phyloP scores from a whole-genome alignment of 1,140 invertebrate genomes.

The Myzus persicae region DNA sequence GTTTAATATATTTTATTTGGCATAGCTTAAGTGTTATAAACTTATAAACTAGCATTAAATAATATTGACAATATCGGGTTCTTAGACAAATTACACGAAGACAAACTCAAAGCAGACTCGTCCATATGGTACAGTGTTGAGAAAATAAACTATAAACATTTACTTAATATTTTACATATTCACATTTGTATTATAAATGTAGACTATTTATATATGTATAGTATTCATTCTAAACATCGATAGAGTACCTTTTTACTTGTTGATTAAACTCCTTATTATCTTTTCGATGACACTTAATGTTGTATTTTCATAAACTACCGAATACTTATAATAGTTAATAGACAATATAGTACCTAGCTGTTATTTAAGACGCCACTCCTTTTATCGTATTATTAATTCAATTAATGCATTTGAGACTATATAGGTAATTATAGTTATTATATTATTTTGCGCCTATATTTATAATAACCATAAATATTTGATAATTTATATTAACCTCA shows the following conservation, averaged over 20 bases:
- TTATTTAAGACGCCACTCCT: neutral
- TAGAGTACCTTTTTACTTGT: neutral
- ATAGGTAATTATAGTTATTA: neutral
- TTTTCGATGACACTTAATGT: neutral
- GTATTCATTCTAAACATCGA: neutral
- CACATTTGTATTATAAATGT: neutral
- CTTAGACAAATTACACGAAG: neutral
- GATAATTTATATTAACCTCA: neutral
- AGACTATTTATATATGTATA: neutral
- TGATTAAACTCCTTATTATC: neutral
- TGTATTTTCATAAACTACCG: neutral
- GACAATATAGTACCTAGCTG: neutral
- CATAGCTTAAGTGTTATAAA: neutral
- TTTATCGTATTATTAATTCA: neutral
- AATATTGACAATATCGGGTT: neutral
- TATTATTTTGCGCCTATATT: neutral
- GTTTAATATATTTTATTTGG: neutral
- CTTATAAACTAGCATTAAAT: neutral
- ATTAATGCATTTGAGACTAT: neutral
- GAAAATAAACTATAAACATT: conserved; percentile 26
- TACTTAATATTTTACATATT: conserved; percentile 11
- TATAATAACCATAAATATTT: neutral
- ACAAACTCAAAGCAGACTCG: neutral
- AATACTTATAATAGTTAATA: conserved; percentile 9
- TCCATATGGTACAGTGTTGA: neutral